A percentile compares a stretch with the other conserved stretches of the same genome.
These are phyloP conservation scores for Rhingia rostrata DNA, from an alignment of 2,888 invertebrate species.

Conservation along the genomic window DNA sequence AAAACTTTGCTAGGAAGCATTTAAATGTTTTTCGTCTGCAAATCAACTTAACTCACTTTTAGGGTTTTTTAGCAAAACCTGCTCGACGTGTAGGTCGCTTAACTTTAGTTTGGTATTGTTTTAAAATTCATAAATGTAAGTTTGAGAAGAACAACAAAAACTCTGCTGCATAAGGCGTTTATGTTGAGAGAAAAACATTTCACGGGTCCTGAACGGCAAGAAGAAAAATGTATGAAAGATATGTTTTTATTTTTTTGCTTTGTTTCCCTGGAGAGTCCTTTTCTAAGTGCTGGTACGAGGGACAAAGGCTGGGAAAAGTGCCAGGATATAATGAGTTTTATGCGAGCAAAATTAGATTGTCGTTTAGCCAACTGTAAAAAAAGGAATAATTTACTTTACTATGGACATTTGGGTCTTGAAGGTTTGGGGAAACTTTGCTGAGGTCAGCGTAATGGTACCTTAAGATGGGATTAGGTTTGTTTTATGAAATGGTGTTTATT, in stretches of 20 bases:
- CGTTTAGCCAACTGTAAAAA: neutral
- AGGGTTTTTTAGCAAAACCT: neutral
- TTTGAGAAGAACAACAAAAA: neutral
- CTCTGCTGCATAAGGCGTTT: slow-evolving; percentile 31
- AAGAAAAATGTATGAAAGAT: slow-evolving; percentile 2
- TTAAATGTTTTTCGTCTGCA: slow-evolving; percentile 16
- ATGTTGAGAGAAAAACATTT: slow-evolving; percentile 1
- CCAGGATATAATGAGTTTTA: slow-evolving; percentile 29
- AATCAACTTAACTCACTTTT: slow-evolving; percentile 26
- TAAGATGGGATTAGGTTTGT: no score
- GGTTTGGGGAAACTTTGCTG: no score
- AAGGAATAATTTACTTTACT: no score
- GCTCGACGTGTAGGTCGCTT: slow-evolving; percentile 17
- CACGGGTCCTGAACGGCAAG: slow-evolving; percentile 8
- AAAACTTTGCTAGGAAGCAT: slow-evolving; percentile 32
- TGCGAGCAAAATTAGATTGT: slow-evolving; percentile 24
- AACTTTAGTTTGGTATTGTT: slow-evolving; percentile 16
- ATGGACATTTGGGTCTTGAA: no score
- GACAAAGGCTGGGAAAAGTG: neutral
- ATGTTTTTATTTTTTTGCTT: slow-evolving; percentile 7
- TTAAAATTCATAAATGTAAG: slow-evolving; percentile 35
- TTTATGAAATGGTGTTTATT: no score
- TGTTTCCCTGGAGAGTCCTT: neutral
- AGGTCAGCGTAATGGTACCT: no score
- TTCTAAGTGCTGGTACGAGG: neutral